phyloP scores from a whole-genome alignment of 1,140 invertebrate genomes.

The Drosophila yakuba region DNA sequence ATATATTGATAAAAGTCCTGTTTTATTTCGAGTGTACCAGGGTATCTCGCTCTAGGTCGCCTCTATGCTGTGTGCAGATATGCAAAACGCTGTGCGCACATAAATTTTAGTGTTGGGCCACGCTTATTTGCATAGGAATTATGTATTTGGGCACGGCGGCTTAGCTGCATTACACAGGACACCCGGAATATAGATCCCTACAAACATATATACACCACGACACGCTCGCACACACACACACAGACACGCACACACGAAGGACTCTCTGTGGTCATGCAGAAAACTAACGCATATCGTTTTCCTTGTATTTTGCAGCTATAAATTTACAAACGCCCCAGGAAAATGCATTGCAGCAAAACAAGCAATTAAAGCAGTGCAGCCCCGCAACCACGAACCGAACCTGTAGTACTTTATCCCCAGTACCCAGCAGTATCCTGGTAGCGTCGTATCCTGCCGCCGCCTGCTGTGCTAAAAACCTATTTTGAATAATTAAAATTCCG shows the following conservation, averaged over 20 bases:
- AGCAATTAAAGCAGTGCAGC: constrained; percentile 71
- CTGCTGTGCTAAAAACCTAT: constrained; percentile 75
- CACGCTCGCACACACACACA: neutral
- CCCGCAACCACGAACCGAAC: constrained; percentile 13
- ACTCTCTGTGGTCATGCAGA: constrained; percentile 69
- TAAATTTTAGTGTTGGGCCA: constrained; percentile 73
- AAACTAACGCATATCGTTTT: constrained; percentile 79
- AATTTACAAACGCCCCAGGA: constrained; percentile 73
- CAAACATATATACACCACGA: constrained; percentile 7
- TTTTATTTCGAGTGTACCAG: constrained; percentile 15
- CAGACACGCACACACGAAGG: constrained; percentile 6
- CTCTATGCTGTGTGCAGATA: constrained; percentile 58
- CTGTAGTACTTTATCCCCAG: neutral
- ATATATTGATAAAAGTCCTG: no score
- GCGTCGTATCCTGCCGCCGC: constrained; percentile 19
- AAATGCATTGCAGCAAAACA: constrained; percentile 81
- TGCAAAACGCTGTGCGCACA: constrained; percentile 76
- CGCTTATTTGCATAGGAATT: constrained; percentile 82
- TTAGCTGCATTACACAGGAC: constrained; percentile 76
- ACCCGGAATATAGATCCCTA: constrained; percentile 40
- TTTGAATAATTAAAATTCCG: constrained; percentile 81
- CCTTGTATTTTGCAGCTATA: constrained; percentile 80
- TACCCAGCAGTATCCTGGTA: neutral
- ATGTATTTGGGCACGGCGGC: constrained; percentile 78
- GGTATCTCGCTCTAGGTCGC: constrained; percentile 30